A percentile compares a stretch with the other conserved stretches of the same genome.
These are phyloP conservation scores for Phrynocephalus versicolor DNA, from an alignment of 2,113 vertebrate species.

Conservation along the genomic window DNA sequence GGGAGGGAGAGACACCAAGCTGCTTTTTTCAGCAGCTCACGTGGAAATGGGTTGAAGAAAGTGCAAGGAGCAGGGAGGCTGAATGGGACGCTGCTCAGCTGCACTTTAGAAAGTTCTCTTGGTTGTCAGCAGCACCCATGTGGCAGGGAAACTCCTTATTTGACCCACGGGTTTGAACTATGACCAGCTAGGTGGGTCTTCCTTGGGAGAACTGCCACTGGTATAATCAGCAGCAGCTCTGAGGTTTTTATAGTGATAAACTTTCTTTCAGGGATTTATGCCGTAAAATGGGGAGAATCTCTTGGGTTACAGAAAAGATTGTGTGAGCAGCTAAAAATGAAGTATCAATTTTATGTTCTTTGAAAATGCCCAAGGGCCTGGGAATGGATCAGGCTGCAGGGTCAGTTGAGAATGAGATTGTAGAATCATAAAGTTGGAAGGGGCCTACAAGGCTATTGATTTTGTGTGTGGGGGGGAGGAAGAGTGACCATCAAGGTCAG, in stretches of 20 bases:
- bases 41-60: background rate
- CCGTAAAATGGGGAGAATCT: background rate
- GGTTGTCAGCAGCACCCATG: background rate
- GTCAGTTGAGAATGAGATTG: background rate
- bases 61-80: background rate
- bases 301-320: background rate
- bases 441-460: too few species aligned
- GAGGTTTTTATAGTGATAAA: background rate
- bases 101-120: background rate
- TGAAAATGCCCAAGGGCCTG: background rate
- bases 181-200: background rate
- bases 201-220: background rate
- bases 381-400: too few species aligned
- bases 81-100: background rate
- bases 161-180: background rate
- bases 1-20: background rate
- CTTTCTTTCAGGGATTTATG: background rate
- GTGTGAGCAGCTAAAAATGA: background rate
- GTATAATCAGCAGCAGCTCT: background rate
- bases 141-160: too few species aligned
- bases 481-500: too few species aligned
- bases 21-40: background rate
- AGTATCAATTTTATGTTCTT: background rate
- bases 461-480: too few species aligned
- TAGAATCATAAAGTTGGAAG: too few species aligned